phyloP scores from a whole-genome alignment of 2,888 invertebrate genomes.

The Eupithecia inturbata region DNA sequence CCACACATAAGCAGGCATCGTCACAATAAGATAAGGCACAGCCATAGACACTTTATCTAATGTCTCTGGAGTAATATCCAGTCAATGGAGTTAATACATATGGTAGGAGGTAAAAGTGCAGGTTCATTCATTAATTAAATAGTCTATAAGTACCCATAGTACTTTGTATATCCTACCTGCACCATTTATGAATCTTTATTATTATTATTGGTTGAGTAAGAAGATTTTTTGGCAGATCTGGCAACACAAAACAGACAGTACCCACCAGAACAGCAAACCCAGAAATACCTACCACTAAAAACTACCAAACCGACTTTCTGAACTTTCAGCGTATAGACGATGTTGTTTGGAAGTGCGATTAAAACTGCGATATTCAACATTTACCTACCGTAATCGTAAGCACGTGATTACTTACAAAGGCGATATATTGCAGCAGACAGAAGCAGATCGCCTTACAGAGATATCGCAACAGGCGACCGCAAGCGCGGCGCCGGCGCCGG shows the following conservation, averaged over 20 bases:
- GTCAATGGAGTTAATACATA: not conserved
- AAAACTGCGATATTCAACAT: not conserved
- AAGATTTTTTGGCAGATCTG: no score
- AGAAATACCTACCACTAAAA: not conserved
- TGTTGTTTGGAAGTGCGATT: not conserved
- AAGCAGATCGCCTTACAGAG: constrained; percentile 26
- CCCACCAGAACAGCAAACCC: not conserved
- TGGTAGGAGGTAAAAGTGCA: not conserved
- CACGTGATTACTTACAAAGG: not conserved
- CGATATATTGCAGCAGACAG: constrained; percentile 24
- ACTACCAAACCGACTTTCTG: not conserved
- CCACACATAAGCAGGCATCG: constrained; percentile 14
- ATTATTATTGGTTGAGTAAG: no score
- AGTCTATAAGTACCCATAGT: no score
- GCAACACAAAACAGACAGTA: not conserved
- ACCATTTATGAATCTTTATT: no score
- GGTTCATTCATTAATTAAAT: no score
- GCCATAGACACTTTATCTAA: constrained; percentile 5
- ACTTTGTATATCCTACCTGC: no score
- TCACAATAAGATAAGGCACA: constrained; percentile 8
- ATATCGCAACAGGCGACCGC: constrained; percentile 28
- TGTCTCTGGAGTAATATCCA: not conserved
- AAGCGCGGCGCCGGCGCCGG: constrained; percentile 2
- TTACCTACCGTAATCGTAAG: not conserved
- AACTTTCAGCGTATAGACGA: not conserved